Conservation (phyloP, 2,888 invertebrate genomes). For the Melitaea athalia region DNA sequence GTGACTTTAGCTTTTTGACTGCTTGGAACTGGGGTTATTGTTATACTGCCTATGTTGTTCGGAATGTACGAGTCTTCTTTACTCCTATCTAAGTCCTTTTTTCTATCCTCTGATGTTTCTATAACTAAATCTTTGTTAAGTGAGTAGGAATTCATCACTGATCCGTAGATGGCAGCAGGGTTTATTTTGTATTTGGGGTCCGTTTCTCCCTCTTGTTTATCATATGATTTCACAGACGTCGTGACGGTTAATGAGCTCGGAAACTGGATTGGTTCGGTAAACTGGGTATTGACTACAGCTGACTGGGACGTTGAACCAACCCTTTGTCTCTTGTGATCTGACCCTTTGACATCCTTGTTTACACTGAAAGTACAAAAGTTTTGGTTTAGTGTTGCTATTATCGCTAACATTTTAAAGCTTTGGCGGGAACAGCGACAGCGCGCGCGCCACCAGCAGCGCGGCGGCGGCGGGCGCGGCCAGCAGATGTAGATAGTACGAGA, state of each 20-base stretch:
- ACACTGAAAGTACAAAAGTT: constrained; percentile 58
- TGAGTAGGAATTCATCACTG: constrained; percentile 55
- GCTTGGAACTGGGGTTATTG: constrained; percentile 69
- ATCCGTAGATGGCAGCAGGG: constrained; percentile 47
- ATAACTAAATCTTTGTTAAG: constrained; percentile 61
- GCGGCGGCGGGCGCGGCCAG: no score
- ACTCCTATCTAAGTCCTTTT: constrained; percentile 49
- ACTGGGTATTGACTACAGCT: constrained; percentile 37
- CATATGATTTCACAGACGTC: constrained; percentile 52
- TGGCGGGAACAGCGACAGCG: no score
- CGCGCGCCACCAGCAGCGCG: no score
- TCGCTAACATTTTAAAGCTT: background rate
- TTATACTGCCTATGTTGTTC: constrained; percentile 73
- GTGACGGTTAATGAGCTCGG: constrained; percentile 76
- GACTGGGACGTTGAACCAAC: constrained; percentile 54
- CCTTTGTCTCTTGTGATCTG: constrained; percentile 64
- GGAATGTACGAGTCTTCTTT: constrained; percentile 68
- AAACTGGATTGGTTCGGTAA: constrained; percentile 68
- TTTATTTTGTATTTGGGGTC: constrained; percentile 46
- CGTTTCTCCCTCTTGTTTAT: constrained; percentile 47
- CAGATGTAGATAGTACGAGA: no score
- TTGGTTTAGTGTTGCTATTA: background rate
- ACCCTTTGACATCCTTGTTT: constrained; percentile 66
- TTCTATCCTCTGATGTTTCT: constrained; percentile 60
- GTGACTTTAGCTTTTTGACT: constrained; percentile 55